Conservation (phyloP, 2,888 invertebrate species). For the Trachelus iudaicus region DNA sequence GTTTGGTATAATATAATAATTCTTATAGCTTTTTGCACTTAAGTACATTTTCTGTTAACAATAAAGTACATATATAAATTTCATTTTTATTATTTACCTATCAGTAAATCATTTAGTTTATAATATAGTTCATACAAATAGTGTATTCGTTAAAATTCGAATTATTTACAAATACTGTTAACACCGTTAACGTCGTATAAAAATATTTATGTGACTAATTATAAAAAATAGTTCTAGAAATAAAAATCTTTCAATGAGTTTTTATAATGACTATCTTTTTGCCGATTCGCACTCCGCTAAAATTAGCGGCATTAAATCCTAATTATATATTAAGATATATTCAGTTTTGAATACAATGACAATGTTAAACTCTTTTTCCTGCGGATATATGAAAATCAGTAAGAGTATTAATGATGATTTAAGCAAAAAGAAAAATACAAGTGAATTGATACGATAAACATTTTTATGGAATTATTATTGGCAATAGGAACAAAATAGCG, state of each 20-base stretch:
- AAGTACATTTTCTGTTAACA: not conserved
- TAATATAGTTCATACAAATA: not conserved
- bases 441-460: not conserved
- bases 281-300: not conserved
- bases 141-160: not conserved
- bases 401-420: not conserved
- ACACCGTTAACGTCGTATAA: conserved; percentile 5
- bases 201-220: conserved; percentile 7
- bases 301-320: not conserved
- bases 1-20: not conserved
- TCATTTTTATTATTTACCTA: not conserved
- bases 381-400: not conserved
- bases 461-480: not conserved
- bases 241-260: not conserved
- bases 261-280: not conserved
- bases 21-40: not conserved
- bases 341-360: not conserved
- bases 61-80: not conserved
- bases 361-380: not conserved
- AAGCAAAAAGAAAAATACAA: not conserved
- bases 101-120: not conserved
- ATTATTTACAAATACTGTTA: conserved; percentile 5
- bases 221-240: not conserved
- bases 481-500: not conserved
- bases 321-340: not conserved